These are phyloP conservation scores for Oreortyx pictus DNA, from an alignment of 2,797 vertebrate genomes.

Conservation along the genomic window DNA sequence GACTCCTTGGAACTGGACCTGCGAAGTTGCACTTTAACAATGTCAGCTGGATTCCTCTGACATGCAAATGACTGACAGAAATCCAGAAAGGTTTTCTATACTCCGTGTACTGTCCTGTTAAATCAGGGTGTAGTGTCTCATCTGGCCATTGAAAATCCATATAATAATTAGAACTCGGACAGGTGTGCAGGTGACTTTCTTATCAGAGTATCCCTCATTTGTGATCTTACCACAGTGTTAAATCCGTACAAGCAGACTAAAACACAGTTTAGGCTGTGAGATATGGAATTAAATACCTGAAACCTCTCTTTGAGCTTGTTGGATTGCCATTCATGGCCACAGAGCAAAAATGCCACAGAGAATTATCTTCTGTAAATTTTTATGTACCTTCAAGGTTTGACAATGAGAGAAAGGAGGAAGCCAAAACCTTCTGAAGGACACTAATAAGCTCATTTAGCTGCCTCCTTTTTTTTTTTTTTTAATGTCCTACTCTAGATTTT, in stretches of 20 bases:
- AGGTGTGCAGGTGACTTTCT: slow-evolving; percentile 9
- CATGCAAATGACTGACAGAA: background rate
- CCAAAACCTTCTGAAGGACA: background rate
- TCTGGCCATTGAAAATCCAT: background rate
- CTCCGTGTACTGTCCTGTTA: background rate
- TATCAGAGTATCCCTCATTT: background rate
- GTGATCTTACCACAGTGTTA: background rate
- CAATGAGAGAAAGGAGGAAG: background rate
- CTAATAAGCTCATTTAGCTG: background rate
- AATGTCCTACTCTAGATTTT: background rate
- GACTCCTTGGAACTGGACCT: background rate
- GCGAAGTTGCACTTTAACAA: background rate
- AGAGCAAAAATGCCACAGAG: background rate
- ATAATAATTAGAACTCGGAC: background rate
- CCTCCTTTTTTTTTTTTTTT: background rate
- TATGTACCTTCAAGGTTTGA: accelerated
- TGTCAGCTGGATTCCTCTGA: background rate
- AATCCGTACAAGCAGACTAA: slow-evolving; percentile 28
- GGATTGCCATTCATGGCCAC: background rate
- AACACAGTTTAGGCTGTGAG: background rate
- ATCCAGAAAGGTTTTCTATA: slow-evolving; percentile 26
- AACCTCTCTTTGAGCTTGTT: background rate
- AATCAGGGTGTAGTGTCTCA: background rate
- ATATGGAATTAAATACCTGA: background rate
- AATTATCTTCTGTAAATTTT: background rate